A percentile compares a stretch with the other conserved stretches of the same genome.
These are phyloP conservation scores for Apotomis capreana DNA, from an alignment of 2,888 invertebrate species.

Conservation along the genomic window DNA sequence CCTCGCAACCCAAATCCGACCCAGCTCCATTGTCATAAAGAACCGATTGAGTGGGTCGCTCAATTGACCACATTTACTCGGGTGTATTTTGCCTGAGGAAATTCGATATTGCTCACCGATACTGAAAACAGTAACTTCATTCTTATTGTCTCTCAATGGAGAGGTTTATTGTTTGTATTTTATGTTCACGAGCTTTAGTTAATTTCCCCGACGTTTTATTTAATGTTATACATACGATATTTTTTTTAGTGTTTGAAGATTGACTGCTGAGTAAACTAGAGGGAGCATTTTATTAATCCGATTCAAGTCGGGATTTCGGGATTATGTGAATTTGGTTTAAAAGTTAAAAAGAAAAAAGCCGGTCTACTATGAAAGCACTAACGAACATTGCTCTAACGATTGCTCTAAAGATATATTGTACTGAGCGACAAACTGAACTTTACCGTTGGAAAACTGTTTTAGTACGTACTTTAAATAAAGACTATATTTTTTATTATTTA, in stretches of 20 bases:
- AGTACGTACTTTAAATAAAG: too few species aligned
- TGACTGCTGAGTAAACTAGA: neutral
- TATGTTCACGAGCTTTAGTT: constrained; percentile 33
- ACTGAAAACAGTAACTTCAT: constrained; percentile 48
- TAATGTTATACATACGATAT: neutral
- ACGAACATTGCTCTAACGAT: too few species aligned
- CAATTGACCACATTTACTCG: constrained; percentile 44
- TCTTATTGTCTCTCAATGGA: constrained; percentile 45
- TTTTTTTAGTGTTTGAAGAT: neutral
- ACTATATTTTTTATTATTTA: too few species aligned
- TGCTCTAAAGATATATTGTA: too few species aligned
- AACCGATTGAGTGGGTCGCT: constrained; percentile 42
- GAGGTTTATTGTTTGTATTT: constrained; percentile 44
- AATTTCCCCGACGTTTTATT: constrained; percentile 10
- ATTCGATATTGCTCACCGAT: constrained; percentile 47
- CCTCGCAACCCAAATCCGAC: constrained; percentile 49
- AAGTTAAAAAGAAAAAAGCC: constrained; percentile 2
- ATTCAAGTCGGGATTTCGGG: neutral
- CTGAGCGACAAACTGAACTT: too few species aligned
- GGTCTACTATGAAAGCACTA: too few species aligned
- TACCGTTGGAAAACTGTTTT: too few species aligned
- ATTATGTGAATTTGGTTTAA: neutral
- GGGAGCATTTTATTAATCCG: neutral
- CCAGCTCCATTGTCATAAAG: constrained; percentile 54
- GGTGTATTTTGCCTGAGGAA: constrained; percentile 45